Evolutionary conservation across 2,113 vertebrate genomes (phyloP), one percentile per base, ranked within the genome.

Genomic region (Poeciliopsis turrubarensis): DNA sequence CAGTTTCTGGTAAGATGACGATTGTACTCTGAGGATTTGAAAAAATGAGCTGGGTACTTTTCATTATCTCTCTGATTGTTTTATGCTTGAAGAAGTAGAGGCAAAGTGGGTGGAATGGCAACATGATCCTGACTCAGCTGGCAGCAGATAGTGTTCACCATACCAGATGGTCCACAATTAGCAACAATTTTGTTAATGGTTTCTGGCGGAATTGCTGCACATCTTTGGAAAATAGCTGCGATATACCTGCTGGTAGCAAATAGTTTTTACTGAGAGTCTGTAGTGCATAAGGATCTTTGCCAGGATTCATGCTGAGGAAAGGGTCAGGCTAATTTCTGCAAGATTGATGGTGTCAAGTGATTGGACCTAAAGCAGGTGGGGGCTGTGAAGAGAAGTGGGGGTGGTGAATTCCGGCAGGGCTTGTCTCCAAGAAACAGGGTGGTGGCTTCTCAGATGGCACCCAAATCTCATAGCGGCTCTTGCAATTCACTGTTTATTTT

Each of bases 341-440:
- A 92, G 92, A 93, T 76, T 68, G 83, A 95, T 90, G 70, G 89
- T 78, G 86, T 89, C 93, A 93, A 92, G 83, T 85, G 79, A 89
- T 86, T 39, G 64, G 72, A 70, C 63, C 31, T 76, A 41, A 11
- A 83, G 79, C 73, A 73, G 84, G 69, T 82, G 72, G 63, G 66
- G 65, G 51, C 25, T 60, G 0, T 47, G 27, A 41, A 54, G 31
- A 64, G 31, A 25, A 27, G 54, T 14, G 34, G 69, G 60, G 70
- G 37, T 25, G 83, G 68, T 54, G 68, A 80, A 92, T 93, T 93
- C 92, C 88, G 86, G 63, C 65, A 14, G 80, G 83, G 80, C 82
- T 68, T 60, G 57, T 75, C 80, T 47, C 27, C 32, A 51, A 47
- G 60, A 25, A 63, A 69, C n/a, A 1, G 7, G 86, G 78, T 34